Base-by-base conservation (phyloP, 2,797 vertebrate species). In the Garrulus glandarius region DNA sequence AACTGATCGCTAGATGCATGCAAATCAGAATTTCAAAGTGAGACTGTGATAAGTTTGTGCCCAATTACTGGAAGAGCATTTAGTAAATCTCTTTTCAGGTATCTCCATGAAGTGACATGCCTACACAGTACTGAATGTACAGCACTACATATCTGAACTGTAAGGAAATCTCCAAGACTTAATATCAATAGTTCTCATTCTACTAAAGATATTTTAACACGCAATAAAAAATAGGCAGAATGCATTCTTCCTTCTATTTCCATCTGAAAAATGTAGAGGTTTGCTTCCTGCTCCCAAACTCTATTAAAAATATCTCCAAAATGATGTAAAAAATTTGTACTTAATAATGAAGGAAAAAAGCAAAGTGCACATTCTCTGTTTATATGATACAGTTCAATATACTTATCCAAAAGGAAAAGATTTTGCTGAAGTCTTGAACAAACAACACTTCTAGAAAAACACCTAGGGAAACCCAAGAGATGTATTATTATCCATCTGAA, bases 351-450 rank as follows among this genome's bases (percentile, higher is more conserved):
- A 63, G 7, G 6, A 15, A 39, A 74, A 52, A 44, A 72, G 19
- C 0, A 1, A 89, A 81, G 10, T 8, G 16, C 21, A 37, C 2
- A 3, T 56, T 46, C 65, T 50, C 17, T 32, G 7, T 67, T 50
- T 15, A 37, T 9, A 36, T 0, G 0, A 50, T 20, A 41, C 2
- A 9, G 67, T 47, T 89, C n/a, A 64, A 26, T 12, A 30, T 18
- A 79, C 15, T 60, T n/a, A 46, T 1, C 53, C 19, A 74, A 80
- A 36, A 71, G 22, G 32, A 52, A 75, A 63, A 65, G 5, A n/a
- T 27, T 79, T n/a, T 70, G 44, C 37, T 77, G 10, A 72, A 79
- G 52, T 32, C 22, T 19, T 55, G 61, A 77, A 70, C 17, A 78
- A 20, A 77, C 10, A 91, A 26, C 20, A 18, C 15, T 69, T 88